Percentiles rank a stretch among this genome's conserved stretches.
Evolutionary conservation across 2,888 invertebrate genomes (phyloP).

Genomic region (Gymnoscelis rufifasciata): DNA sequence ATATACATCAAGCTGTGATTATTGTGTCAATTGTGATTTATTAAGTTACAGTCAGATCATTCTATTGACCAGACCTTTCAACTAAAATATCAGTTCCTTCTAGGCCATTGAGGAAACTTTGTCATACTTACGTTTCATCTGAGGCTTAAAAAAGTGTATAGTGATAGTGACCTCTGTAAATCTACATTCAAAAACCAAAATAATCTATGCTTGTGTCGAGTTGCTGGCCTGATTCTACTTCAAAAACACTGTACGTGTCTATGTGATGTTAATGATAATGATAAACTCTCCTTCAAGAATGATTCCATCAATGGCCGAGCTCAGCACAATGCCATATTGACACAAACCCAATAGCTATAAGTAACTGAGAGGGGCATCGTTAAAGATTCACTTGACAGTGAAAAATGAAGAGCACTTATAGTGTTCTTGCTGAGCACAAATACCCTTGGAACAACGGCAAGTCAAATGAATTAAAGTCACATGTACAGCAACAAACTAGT

Average conservation of each 20-base stretch:
- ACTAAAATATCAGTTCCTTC: conserved; percentile 17
- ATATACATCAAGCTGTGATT: conserved; percentile 35
- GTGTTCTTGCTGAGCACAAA: conserved; percentile 46
- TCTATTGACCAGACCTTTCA: conserved; percentile 15
- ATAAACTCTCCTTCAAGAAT: conserved; percentile 20
- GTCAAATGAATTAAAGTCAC: conserved; percentile 74
- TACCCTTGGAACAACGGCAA: conserved; percentile 71
- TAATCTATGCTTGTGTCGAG: conserved; percentile 19
- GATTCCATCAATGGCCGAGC: conserved; percentile 27
- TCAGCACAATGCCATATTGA: conserved; percentile 24
- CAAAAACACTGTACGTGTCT: conserved; percentile 1
- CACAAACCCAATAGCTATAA: conserved; percentile 31
- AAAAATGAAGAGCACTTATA: too few species aligned
- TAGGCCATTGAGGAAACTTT: conserved; percentile 29
- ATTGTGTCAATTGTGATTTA: conserved; percentile 26
- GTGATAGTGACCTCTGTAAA: conserved; percentile 18
- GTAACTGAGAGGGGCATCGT: conserved; percentile 45
- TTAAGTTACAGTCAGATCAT: conserved; percentile 20
- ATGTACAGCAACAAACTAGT: conserved; percentile 35
- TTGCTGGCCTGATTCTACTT: conserved; percentile 12
- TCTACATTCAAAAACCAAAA: conserved; percentile 27
- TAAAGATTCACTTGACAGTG: conserved; percentile 59
- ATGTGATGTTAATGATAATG: conserved; percentile 17
- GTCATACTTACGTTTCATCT: conserved; percentile 24
- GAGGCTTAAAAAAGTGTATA: conserved; percentile 18